Evolutionary conservation across 2,888 invertebrate genomes (phyloP).

Genomic region (Ennomos fuscantarius): DNA sequence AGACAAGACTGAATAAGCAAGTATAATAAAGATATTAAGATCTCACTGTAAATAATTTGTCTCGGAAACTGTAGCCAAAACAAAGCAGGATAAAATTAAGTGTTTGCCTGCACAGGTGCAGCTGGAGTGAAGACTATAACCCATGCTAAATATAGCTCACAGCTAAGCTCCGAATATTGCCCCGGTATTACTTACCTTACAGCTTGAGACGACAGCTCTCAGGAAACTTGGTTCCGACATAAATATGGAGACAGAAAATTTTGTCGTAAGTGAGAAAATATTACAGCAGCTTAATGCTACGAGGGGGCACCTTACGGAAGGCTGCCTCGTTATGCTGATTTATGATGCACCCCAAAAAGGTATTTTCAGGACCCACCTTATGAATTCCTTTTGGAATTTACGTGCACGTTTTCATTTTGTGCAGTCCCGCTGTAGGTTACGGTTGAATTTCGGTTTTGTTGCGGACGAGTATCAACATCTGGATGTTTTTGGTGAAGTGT

Average conservation of each 20-base stretch:
- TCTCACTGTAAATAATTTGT: too few relatives aligned
- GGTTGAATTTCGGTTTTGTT: slow-evolving; percentile 33
- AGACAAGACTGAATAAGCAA: too few relatives aligned
- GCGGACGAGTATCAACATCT: slow-evolving; percentile 29
- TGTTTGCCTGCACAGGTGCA: slow-evolving; percentile 29
- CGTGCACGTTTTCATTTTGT: slow-evolving; percentile 50
- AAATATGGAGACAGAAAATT: slow-evolving; percentile 81
- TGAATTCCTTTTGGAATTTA: slow-evolving; percentile 67
- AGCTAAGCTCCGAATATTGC: slow-evolving; percentile 44
- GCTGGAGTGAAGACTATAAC: slow-evolving; percentile 36
- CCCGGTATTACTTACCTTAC: slow-evolving; percentile 53
- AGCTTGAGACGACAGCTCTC: slow-evolving; percentile 70
- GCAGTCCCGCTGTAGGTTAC: slow-evolving; percentile 37
- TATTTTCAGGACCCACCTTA: slow-evolving; percentile 66
- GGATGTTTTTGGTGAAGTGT: slow-evolving; percentile 23
- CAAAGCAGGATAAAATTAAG: slow-evolving; percentile 9
- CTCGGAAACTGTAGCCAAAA: slow-evolving; percentile 8
- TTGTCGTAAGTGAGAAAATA: slow-evolving; percentile 84
- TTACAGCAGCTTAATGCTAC: slow-evolving; percentile 81
- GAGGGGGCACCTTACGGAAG: slow-evolving; percentile 76
- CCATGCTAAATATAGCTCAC: slow-evolving; percentile 34
- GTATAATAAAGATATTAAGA: too few relatives aligned
- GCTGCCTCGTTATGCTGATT: slow-evolving; percentile 81
- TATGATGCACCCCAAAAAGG: slow-evolving; percentile 72
- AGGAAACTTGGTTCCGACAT: slow-evolving; percentile 63